Evolutionary conservation across 2,888 invertebrate genomes (phyloP), one percentile per base, ranked within the genome.

Genomic region (Athalia cordata): DNA sequence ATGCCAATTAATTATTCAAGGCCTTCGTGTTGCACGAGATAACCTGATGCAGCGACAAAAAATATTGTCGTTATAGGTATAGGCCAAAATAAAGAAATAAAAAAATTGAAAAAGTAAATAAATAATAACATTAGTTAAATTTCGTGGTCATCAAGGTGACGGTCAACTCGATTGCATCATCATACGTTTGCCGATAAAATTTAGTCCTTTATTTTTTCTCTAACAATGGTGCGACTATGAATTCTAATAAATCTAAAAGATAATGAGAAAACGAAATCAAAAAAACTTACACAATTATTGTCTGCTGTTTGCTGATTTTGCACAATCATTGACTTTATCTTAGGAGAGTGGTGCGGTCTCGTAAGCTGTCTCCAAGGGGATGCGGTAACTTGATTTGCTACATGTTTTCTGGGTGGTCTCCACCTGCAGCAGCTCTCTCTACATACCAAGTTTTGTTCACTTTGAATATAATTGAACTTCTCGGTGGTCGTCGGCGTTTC

Each of bases 291-390:
- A 43, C 75, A 75, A 75, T 61, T 75, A 11, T 50, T 62, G 3
- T 29, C 29, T 29, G 29, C 29, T 29, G 29, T 29, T 29, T 15
- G 61, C 49, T 75, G 75, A 64, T 64, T 52, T 49, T 49, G 80
- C 43, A 78, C 62, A 49, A 79, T 59, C 52, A 81, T 84, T 9
- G 86, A 83, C 75, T 84, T 85, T 5, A 80, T 78, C 80, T 85
- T 87, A n/a, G 89, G 89, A n/a, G 85, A 86, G 81, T 89, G 88
- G 81, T 89, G 87, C n/a, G 87, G 89, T 79, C 85, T 82, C 45
- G 83, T 80, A 45, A 87, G 84, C 80, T 89, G 89, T 55, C 84
- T 82, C 89, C 89, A 89, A 11, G 89, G 89, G 15, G 89, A 89
- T n/a, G 89, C 89, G 2, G 85, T 87, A 11, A 88, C 89, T 29